Evolutionary conservation across 2,113 vertebrate genomes (phyloP), one percentile per base, ranked within the genome.

Genomic region (Anthoscopus minutus): DNA sequence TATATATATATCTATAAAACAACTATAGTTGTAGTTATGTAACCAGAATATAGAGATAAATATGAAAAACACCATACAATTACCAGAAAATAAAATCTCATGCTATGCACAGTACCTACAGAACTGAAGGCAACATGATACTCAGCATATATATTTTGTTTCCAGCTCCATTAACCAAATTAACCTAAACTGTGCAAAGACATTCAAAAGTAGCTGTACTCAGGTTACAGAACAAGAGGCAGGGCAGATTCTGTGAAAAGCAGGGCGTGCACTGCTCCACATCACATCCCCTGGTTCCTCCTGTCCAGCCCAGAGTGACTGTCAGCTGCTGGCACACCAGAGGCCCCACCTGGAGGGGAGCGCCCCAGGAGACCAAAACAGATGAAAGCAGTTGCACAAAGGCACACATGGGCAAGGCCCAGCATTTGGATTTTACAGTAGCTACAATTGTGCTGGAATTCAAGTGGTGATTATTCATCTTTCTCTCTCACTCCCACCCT

Each of bases 241-340:
- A 70, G 11, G 30, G 9, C 12, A 80, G 37, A n/a, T 48, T 31
- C 66, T 64, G 11, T 22, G 31, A 20, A 35, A 64, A 62, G 35
- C 0, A 0, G 18, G 48, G 25, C 14, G 4, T 2, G 31, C 17
- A 19, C 31, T 42, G 31, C 6, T 50, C 6, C 28, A 19, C 25
- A 72, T 5, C 0, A 1, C 58, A 25, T 25, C 8, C 35, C 35
- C 35, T 13, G 50, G 27, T 48, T 35, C 35, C 14, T 31, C 48
- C 25, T 19, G 58, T 15, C 17, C 31, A 42, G 50, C 25, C 42
- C 18, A 9, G 50, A 57, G 10, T 18, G 35, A 11, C 65, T 25
- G 22, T 8, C 66, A 57, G 58, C 21, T 42, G 15, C 13, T 35
- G 76, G 50, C 42, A 64, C 74, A 56, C 21, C 5, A 2, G 21